phyloP scores from a whole-genome alignment of 2,113 vertebrate species.

The Oenanthe oenanthe region DNA sequence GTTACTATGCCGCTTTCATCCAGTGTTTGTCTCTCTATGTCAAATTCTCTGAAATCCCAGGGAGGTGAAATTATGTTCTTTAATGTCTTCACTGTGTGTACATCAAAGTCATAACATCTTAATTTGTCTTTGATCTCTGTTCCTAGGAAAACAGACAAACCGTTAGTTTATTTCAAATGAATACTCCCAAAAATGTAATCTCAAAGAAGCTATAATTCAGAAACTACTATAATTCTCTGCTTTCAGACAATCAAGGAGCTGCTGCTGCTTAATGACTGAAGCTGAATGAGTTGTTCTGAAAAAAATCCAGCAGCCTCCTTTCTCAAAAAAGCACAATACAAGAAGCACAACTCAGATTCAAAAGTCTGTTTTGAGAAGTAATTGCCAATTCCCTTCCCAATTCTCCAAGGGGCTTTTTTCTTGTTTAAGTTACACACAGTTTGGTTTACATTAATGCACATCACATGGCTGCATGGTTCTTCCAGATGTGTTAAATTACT shows the following conservation, averaged over 20 bases:
- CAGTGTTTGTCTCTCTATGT: constrained; percentile 81
- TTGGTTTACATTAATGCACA: neutral
- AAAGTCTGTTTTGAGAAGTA: neutral
- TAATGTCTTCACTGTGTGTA: constrained; percentile 88
- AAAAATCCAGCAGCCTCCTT: neutral
- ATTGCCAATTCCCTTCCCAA: neutral
- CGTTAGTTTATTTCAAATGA: neutral
- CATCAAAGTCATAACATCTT: constrained; percentile 85
- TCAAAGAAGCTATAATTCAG: neutral
- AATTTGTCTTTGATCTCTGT: constrained; percentile 97
- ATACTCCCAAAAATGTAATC: neutral
- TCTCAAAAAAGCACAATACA: neutral
- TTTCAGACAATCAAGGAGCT: neutral
- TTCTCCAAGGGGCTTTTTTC: neutral
- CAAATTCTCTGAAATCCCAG: constrained; percentile 83
- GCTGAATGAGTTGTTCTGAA: neutral
- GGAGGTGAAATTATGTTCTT: constrained; percentile 93
- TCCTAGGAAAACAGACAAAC: constrained; percentile 77
- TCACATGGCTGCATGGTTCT: neutral
- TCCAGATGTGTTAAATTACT: constrained; percentile 23
- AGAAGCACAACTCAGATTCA: neutral
- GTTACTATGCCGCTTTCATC: constrained; percentile 85
- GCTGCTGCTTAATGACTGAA: neutral
- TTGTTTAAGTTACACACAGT: neutral
- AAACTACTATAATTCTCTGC: neutral